phyloP scores from a whole-genome alignment of 2,888 invertebrate genomes.

The Biston stratarius region DNA sequence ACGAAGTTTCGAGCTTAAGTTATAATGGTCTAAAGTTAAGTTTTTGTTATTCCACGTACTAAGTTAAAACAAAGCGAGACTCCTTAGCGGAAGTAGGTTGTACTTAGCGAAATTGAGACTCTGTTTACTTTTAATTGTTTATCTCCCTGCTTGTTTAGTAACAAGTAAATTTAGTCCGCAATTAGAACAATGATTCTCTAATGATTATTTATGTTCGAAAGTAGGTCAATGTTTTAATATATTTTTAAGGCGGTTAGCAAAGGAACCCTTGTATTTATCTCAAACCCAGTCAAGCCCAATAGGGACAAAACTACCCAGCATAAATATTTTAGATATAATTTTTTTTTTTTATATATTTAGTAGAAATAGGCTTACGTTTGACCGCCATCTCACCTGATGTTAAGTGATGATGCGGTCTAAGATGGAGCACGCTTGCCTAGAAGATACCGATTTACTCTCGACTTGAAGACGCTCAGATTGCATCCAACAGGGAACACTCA shows the following conservation, averaged over 20 bases:
- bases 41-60: slow-evolving; percentile 26
- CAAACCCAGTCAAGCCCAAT: too few relatives aligned
- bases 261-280: too few relatives aligned
- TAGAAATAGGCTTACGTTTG: too few relatives aligned
- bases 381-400: too few relatives aligned
- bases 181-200: background rate
- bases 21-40: slow-evolving; percentile 22
- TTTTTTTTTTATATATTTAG: too few relatives aligned
- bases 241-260: background rate
- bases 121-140: slow-evolving; percentile 20
- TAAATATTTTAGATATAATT: too few relatives aligned
- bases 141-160: slow-evolving; percentile 7
- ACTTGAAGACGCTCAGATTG: too few relatives aligned
- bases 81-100: slow-evolving; percentile 13
- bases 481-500: too few relatives aligned
- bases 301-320: too few relatives aligned
- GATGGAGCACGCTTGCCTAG: too few relatives aligned
- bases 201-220: background rate
- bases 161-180: slow-evolving; percentile 3
- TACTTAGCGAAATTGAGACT: slow-evolving; percentile 27
- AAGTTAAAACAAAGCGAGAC: slow-evolving; percentile 20
- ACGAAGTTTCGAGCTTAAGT: slow-evolving; percentile 19
- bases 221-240: background rate
- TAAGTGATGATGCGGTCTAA: too few relatives aligned
- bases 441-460: too few relatives aligned